Conservation (phyloP, 23 tunicate genomes). For the Diplosoma virens region DNA sequence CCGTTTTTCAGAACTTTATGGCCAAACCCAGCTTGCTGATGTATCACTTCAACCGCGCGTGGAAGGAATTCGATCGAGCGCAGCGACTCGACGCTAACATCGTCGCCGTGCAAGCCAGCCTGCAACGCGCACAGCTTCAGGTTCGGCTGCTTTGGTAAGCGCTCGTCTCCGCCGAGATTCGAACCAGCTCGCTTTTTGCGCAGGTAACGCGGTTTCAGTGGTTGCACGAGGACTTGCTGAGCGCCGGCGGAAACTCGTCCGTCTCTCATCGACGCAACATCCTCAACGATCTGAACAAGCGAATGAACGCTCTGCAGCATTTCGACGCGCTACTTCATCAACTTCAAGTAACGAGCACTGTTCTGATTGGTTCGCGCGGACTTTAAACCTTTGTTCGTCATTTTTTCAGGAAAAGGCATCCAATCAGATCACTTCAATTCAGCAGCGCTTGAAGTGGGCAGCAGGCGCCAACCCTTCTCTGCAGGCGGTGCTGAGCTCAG, state of each 20-base stretch:
- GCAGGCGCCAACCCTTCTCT: conserved; percentile 91
- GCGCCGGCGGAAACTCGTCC: neutral
- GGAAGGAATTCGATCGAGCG: conserved; percentile 77
- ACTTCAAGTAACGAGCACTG: conserved; percentile 69
- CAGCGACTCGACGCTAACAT: conserved; percentile 78
- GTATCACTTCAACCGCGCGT: conserved; percentile 74
- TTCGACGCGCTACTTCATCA: conserved; percentile 64
- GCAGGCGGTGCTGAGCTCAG: conserved; percentile 70
- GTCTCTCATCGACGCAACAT: conserved; percentile 62
- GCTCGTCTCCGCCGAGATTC: neutral
- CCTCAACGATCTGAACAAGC: conserved; percentile 57
- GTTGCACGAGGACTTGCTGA: conserved; percentile 85
- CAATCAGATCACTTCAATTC: conserved; percentile 61
- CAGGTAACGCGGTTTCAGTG: conserved; percentile 94
- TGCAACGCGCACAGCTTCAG: conserved; percentile 79
- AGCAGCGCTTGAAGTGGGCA: conserved; percentile 91
- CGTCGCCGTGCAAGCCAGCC: conserved; percentile 59
- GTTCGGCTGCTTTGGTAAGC: conserved; percentile 18
- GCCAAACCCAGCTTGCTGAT: conserved; percentile 63
- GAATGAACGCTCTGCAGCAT: conserved; percentile 74
- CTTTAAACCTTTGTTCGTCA: too few relatives aligned
- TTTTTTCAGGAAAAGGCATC: conserved; percentile 55
- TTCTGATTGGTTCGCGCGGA: too few relatives aligned
- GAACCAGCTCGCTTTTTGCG: neutral
- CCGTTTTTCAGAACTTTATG: conserved; percentile 28